Evolutionary conservation across 2,888 invertebrate genomes (phyloP), one percentile per base, ranked within the genome.

Genomic region (Brachypterus glaber): DNA sequence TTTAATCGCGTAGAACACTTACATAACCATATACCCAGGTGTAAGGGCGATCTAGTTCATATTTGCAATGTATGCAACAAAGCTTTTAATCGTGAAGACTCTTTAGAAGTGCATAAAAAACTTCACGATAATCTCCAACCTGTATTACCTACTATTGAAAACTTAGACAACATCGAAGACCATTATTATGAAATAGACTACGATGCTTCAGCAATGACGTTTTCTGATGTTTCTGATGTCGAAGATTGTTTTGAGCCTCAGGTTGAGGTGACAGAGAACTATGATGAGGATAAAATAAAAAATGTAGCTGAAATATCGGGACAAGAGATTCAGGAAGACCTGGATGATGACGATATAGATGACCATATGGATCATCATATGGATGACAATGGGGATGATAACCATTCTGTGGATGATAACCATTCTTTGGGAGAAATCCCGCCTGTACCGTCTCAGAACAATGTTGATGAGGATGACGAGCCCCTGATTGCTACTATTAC

Each of bases 31-130:
- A 43, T 52, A 7, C 57, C 57, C 16, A 53, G 60, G 30, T 66
- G 66, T 46, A 64, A 63, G 52, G 68, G 68, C 2, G 67, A 67
- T 41, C 58, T 59, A 40, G 62, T 66, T 3, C 62, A 64, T 45
- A 59, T 64, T 29, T 69, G 69, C 48, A 63, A 68, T 46, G 59
- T 69, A 33, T 69, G 69, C 46, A 63, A 64, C 43, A 67, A 67
- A 49, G 62, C 63, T 3, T 68, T 67, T 43, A 60, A 59, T 35
- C 53, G 66, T 4, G 61, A 58, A 33, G 66, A 67, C 45, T 64
- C 63, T 44, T 50, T 67, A 3, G 61, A 62, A 37, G 58, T 59
- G 9, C 67, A 67, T 48, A 60, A 57, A 45, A 52, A 54, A 40
- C 44, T 61, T 32, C 67, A 67, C 45, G 60, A 62, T 24, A 59